Evolutionary conservation across 1,140 invertebrate species (phyloP).

Genomic region (Habropoda laboriosa): DNA sequence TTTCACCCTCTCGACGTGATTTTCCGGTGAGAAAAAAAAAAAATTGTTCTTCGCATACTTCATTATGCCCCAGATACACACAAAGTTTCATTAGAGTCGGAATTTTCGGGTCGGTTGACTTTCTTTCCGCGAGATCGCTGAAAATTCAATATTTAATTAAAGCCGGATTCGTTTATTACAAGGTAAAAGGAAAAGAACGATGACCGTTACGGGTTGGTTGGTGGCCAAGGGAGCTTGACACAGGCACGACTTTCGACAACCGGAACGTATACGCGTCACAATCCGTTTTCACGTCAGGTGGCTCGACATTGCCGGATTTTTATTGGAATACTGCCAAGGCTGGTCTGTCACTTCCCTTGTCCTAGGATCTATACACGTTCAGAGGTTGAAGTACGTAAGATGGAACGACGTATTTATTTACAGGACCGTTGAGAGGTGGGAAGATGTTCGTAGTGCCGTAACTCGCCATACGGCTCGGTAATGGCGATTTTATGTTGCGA

Average conservation of each 20-base stretch:
- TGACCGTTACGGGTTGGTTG: neutral
- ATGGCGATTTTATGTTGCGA: slow-evolving; percentile 78
- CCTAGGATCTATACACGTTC: slow-evolving; percentile 19
- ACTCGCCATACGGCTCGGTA: slow-evolving; percentile 72
- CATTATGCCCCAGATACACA: too few relatives aligned
- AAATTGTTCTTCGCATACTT: too few relatives aligned
- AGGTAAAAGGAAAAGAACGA: neutral
- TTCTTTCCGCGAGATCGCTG: too few relatives aligned
- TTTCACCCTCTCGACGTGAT: too few relatives aligned
- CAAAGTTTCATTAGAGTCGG: too few relatives aligned
- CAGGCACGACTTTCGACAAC: neutral
- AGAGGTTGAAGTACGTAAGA: slow-evolving; percentile 57
- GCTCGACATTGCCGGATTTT: slow-evolving; percentile 43
- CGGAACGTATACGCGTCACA: slow-evolving; percentile 15
- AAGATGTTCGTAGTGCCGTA: slow-evolving; percentile 62
- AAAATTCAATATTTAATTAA: neutral
- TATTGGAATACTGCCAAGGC: slow-evolving; percentile 53
- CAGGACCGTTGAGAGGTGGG: slow-evolving; percentile 51
- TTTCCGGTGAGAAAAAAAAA: too few relatives aligned
- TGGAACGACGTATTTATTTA: slow-evolving; percentile 72
- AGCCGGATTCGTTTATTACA: neutral
- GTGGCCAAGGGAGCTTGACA: neutral
- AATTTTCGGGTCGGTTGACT: too few relatives aligned
- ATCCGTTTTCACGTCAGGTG: slow-evolving; percentile 37
- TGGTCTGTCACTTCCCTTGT: slow-evolving; percentile 39